These are phyloP conservation scores for Conchocele bisecta DNA, from an alignment of 2,888 invertebrate species.

Conservation along the genomic window DNA sequence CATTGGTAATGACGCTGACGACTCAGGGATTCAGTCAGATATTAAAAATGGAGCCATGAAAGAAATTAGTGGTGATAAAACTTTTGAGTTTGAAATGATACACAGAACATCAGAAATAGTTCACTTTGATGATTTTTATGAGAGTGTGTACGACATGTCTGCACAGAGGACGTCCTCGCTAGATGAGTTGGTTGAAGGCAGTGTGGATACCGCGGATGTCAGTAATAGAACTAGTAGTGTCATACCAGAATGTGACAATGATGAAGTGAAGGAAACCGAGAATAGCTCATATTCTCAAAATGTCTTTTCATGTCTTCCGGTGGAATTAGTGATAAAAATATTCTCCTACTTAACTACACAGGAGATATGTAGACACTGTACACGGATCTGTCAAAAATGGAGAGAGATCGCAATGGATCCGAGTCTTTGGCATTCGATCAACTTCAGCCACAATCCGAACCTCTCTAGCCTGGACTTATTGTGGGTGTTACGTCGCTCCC, in stretches of 20 bases:
- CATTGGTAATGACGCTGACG: no score
- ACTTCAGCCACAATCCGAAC: slow-evolving; percentile 43
- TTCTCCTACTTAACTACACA: slow-evolving; percentile 62
- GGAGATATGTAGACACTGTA: slow-evolving; percentile 60
- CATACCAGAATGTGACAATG: neutral
- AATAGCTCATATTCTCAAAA: neutral
- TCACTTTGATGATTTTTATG: no score
- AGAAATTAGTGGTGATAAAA: no score
- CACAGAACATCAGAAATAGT: no score
- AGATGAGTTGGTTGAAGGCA: no score
- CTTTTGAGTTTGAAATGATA: no score
- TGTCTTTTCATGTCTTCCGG: slow-evolving; percentile 56
- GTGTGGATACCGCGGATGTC: no score
- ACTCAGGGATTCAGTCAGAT: no score
- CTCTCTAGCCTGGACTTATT: slow-evolving; percentile 55
- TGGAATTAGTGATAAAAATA: slow-evolving; percentile 66
- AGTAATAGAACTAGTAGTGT: neutral
- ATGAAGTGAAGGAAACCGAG: neutral
- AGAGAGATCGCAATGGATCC: slow-evolving; percentile 60
- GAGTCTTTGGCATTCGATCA: slow-evolving; percentile 62
- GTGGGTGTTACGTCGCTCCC: slow-evolving; percentile 53
- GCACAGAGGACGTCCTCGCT: no score
- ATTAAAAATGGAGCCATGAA: no score
- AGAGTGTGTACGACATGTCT: no score
- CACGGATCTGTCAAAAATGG: slow-evolving; percentile 64